A percentile compares a stretch with the other conserved stretches of the same genome.
Evolutionary conservation across 2,888 invertebrate species (phyloP).

Genomic region (Oligia strigilis): DNA sequence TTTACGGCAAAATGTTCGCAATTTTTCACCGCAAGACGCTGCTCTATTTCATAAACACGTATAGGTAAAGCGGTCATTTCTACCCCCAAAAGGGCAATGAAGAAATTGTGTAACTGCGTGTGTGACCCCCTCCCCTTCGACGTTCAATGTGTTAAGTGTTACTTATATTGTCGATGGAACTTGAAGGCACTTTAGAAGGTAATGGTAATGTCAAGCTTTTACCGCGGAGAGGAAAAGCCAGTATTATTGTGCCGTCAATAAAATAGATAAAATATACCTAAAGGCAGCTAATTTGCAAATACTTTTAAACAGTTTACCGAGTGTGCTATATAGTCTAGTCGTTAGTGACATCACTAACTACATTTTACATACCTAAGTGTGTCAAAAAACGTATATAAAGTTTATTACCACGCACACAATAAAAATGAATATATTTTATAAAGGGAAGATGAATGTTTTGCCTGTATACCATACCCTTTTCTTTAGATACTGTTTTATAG

Average conservation of each 20-base stretch:
- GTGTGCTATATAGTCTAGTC: background rate
- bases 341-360: background rate
- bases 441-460: background rate
- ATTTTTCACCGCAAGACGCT: constrained; percentile 50
- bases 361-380: background rate
- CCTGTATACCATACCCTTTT: background rate
- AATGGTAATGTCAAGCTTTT: constrained; percentile 16
- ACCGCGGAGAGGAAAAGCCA: background rate
- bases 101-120: constrained; percentile 56
- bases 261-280: background rate
- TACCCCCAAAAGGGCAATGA: constrained; percentile 48
- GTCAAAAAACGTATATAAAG: too few species aligned
- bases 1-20: constrained; percentile 39
- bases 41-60: constrained; percentile 30
- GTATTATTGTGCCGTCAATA: background rate
- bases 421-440: background rate
- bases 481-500: background rate
- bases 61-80: constrained; percentile 53
- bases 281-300: background rate
- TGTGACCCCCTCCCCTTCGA: constrained; percentile 28
- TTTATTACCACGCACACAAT: too few species aligned
- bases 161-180: constrained; percentile 24
- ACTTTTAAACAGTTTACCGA: background rate
- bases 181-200: constrained; percentile 35
- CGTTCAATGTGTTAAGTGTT: constrained; percentile 44